Conservation (phyloP, 2,888 invertebrate species). For the Pollenia angustigena region DNA sequence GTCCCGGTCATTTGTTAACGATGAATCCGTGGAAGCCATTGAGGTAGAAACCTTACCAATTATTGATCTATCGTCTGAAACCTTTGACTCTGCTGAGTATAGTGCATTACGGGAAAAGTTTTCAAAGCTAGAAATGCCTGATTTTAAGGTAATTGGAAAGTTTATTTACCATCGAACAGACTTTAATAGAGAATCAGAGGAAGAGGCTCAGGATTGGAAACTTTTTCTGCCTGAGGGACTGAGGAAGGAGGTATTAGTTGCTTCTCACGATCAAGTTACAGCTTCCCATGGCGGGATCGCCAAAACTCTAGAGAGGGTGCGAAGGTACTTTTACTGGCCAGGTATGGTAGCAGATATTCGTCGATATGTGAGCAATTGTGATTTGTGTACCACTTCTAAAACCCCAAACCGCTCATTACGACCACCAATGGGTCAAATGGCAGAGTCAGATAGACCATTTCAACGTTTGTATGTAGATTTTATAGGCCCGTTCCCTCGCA, state of each 20-base stretch:
- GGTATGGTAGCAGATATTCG: not conserved
- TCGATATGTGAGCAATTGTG: not conserved
- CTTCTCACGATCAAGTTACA: too few relatives aligned
- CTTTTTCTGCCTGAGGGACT: not conserved
- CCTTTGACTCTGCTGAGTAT: too few relatives aligned
- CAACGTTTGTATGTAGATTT: not conserved
- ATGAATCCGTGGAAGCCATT: not conserved
- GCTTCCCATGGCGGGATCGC: not conserved
- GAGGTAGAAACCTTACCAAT: not conserved
- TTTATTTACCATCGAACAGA: conserved; percentile 4
- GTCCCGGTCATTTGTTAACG: too few relatives aligned
- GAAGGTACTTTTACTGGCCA: not conserved
- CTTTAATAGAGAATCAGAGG: not conserved
- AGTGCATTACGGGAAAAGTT: too few relatives aligned
- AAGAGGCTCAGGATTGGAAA: not conserved
- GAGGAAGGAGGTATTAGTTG: not conserved
- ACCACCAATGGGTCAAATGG: not conserved
- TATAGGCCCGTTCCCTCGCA: not conserved
- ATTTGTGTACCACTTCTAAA: not conserved
- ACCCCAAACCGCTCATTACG: not conserved
- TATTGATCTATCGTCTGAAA: not conserved
- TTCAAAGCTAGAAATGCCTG: not conserved
- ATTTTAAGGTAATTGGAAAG: not conserved
- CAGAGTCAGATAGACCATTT: not conserved
- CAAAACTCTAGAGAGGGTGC: not conserved